Base-by-base conservation (phyloP, 2,797 vertebrate genomes). In the Eleutherodactylus coqui region DNA sequence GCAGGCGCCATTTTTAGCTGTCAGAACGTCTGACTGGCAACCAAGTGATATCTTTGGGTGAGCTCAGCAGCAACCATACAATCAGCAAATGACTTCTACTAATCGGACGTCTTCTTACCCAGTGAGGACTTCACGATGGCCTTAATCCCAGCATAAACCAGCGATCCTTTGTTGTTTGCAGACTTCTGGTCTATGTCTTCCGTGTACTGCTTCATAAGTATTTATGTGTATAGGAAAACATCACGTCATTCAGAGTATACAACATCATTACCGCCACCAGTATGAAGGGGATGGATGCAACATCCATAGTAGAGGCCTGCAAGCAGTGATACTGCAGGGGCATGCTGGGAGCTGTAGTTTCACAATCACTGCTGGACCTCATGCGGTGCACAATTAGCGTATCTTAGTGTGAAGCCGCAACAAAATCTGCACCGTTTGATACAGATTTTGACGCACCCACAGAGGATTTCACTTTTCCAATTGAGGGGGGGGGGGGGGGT, bases 171-270 rank as follows among this genome's bases (percentile, higher is more conserved):
- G 95, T 94, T 98, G 88, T 95, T 96, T 91, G 96, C 94, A 83
- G 96, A 95, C 85, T 97, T 98, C 89, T 97, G 96, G 91, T 99
- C 97, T 93, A 94, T 90, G 67, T 99, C 97, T 91, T 99, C 98
- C 6, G 96, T 96, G 91, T 98, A 98, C 91, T 98, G 97, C 89
- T 99, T 99, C 97, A 99, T 99, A 95, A 97, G 98, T 99, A 95
- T 93, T 96, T 88, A 89, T 89, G 93, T 27, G 76, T 89, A 97
- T 98, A 99, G 97, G 98, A 98, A 97, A 89, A 82, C 38, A 21
- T 7, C 78, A 80, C 85, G 70, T 58, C 27, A 83, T 38, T 32
- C 17, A 62, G 9, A 43, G 29, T 14, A 77, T 19, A 55, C 21
- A 24, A 76, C 3, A 49, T 16, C 60, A 64, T 17, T 34, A 64